Base-by-base conservation (phyloP, 2,797 vertebrate genomes). In the Chaetodon trifasciatus region DNA sequence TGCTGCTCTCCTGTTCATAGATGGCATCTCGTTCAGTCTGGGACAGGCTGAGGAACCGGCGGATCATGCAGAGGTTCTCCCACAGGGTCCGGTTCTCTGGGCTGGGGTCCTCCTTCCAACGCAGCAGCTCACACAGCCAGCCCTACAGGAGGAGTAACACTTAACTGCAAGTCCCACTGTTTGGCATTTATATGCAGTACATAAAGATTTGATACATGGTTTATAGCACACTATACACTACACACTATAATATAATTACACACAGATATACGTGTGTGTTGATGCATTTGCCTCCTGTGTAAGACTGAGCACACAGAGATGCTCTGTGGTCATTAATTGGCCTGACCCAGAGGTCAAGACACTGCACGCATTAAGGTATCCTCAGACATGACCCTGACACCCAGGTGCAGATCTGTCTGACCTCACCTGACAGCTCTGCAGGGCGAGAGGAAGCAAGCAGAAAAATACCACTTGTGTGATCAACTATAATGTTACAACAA, bases 41-140 rank as follows among this genome's bases (percentile, higher is more conserved):
- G 69, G 96, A 94, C 94, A 98, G 94, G 93, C 96, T 97, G 86
- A 99, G 96, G 95, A 99, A 99, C 84, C 97, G 96, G 69, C 97
- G 96, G 90, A 99, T 98, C 97, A 97, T 98, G 91, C 97, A 97
- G 67, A 99, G 94, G 93, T 99, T 99, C 91, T 99, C 98, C 98
- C 98, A 99, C 72, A 99, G 94, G 55, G 98, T 99, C 77, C 98
- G 96, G 94, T 98, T 98, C 86, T 98, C 97, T 37, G 97, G 97
- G 83, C 95, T 97, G 35, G 98, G 98, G 71, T 98, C 97, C 95
- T 99, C 98, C 90, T 98, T 98, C 98, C 98, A 98, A 74, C 97
- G 97, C 74, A 99, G 93, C 78, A 99, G 95, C 94, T 99, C 98
- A 88, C 98, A 99, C 80, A 99, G 88, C 98, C 98, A 98, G 50